Conservation (phyloP, 2,113 vertebrate genomes). For the Tragulus kanchil region DNA sequence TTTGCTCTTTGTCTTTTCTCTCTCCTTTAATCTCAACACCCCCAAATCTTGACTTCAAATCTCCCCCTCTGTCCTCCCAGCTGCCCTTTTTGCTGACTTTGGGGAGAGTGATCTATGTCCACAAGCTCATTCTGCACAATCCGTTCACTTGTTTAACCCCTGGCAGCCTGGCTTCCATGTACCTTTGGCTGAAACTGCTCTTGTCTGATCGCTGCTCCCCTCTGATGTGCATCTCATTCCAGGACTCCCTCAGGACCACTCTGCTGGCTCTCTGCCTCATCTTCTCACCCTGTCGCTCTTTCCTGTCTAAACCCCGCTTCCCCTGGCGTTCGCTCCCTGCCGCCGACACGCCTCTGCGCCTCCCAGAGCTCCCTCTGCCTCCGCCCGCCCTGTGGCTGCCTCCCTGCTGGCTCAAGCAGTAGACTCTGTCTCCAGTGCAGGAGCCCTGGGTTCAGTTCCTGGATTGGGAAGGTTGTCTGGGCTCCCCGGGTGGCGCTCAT, state of each 20-base stretch:
- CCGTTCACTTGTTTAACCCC: not conserved
- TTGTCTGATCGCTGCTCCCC: not conserved
- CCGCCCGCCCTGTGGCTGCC: not conserved
- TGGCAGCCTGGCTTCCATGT: not conserved
- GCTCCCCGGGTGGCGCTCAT: no score
- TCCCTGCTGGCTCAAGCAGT: not conserved
- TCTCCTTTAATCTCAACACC: not conserved
- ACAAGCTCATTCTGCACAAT: not conserved
- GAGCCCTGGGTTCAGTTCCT: no score
- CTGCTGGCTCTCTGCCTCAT: not conserved
- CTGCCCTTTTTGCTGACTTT: not conserved
- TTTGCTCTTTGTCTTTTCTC: conserved; percentile 4
- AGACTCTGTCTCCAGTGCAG: no score
- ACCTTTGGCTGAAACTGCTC: not conserved
- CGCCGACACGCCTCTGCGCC: not conserved
- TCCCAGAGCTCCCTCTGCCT: not conserved
- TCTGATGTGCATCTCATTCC: not conserved
- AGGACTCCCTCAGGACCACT: not conserved
- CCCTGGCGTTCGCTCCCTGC: not conserved
- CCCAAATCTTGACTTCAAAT: not conserved
- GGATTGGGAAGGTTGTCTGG: no score
- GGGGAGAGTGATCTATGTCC: not conserved
- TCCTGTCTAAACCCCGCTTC: not conserved
- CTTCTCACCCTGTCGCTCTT: not conserved
- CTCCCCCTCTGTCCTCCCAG: not conserved